Evolutionary conservation across 2,797 vertebrate genomes (phyloP), one percentile per base, ranked within the genome.

Genomic region (Artibeus jamaicensis): DNA sequence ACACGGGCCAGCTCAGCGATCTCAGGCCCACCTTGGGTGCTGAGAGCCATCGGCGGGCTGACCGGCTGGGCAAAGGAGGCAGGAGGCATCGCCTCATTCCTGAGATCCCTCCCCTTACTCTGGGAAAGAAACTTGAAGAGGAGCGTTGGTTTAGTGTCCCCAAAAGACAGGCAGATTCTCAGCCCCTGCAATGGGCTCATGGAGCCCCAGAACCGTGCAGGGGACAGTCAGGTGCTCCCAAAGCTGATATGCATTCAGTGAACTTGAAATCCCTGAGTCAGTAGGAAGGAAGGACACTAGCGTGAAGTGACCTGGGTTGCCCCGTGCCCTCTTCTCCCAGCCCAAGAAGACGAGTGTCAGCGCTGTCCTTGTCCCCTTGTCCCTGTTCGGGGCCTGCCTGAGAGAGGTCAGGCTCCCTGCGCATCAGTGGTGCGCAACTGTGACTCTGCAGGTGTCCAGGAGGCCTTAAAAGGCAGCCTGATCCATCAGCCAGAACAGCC

Each of bases 401-500:
- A 37, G 55, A 68, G 59, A 37, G n/a, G 10, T 4, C 3, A 26
- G 67, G 55, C 29, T 16, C 37, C 67, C 50, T 67, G 55, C 50
- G 73, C 83, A 1, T 44, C 82, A 42, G 65, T 67, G 4, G 2
- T 2, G 62, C 65, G 34, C 53, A 86, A 71, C 81, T 34, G 22
- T 37, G 57, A 93, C 50, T 76, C 76, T 88, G 42, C 19, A 76
- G n/a, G 26, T 73, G 55, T 67, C 39, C 21, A 26, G 24, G 4
- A 76, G 62, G 19, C 67, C 84, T 87, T 59, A 62, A 81, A 87
- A 81, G 74, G 39, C 88, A 94, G 90, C 86, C 74, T 67, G 62
- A 39, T 34, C 68, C 34, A 26, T 74, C 73, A 44, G 29, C 86
- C 57, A 39, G 55, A 79, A 67, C 44, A 78, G 62, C 42, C 87